Evolutionary conservation across 2,888 invertebrate genomes (phyloP).

Genomic region (Lasioglossum malachurum): DNA sequence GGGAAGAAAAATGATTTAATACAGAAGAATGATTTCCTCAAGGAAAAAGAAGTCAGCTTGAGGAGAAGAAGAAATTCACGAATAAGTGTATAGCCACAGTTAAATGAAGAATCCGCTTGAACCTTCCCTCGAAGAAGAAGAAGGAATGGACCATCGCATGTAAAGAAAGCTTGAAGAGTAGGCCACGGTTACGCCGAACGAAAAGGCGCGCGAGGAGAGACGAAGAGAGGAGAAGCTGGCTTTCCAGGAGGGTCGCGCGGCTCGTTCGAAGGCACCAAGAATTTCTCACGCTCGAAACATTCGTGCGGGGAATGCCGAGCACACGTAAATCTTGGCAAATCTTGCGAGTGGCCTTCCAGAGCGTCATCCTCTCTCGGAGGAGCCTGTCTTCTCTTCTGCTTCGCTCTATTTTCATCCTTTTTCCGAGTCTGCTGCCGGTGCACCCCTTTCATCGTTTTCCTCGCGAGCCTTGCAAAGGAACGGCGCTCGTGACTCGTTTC

Average conservation of each 20-base stretch:
- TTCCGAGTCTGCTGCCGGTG: not conserved
- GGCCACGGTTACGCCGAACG: conserved; percentile 31
- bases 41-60: not conserved
- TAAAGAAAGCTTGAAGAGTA: conserved; percentile 33
- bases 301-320: conserved; percentile 70
- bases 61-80: too few species aligned
- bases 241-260: conserved; percentile 25
- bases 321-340: conserved; percentile 78
- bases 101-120: too few species aligned
- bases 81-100: too few species aligned
- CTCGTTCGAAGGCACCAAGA: conserved; percentile 58
- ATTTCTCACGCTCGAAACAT: conserved; percentile 69
- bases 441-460: not conserved
- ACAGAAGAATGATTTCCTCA: not conserved
- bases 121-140: too few species aligned
- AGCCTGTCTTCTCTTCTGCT: not conserved
- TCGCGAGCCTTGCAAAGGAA: conserved; percentile 20
- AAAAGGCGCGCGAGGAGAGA: conserved; percentile 16
- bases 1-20: not conserved
- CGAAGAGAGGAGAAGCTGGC: not conserved
- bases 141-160: too few species aligned
- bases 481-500: conserved; percentile 32
- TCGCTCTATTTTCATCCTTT: conserved; percentile 21
- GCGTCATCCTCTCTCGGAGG: conserved; percentile 5
- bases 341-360: conserved; percentile 64